These are phyloP conservation scores for Lepidocyrtinus sp. DNA, from an alignment of 2,888 invertebrate species.

Conservation along the genomic window DNA sequence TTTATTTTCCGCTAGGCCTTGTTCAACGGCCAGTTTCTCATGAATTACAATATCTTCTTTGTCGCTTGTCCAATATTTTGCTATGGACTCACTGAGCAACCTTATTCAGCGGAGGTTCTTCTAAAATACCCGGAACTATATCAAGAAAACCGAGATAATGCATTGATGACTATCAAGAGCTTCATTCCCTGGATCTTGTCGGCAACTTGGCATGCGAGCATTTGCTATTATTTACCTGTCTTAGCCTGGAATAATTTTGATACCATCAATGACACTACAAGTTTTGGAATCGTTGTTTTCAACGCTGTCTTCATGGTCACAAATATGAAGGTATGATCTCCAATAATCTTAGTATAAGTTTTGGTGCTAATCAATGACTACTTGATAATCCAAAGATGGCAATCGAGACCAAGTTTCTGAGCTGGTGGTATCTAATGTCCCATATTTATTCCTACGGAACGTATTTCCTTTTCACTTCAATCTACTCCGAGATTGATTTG, in stretches of 20 bases:
- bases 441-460: slow-evolving; percentile 76
- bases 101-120: slow-evolving; percentile 76
- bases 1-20: slow-evolving; percentile 76
- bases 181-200: slow-evolving; percentile 77
- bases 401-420: slow-evolving; percentile 78
- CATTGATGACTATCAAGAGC: slow-evolving; percentile 77
- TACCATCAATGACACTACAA: slow-evolving; percentile 73
- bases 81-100: slow-evolving; percentile 84
- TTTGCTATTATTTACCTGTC: slow-evolving; percentile 77
- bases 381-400: slow-evolving; percentile 73
- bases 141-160: slow-evolving; percentile 78
- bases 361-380: neutral
- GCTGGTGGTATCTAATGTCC: slow-evolving; percentile 75
- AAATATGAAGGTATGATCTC: slow-evolving; percentile 75
- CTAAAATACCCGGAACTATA: slow-evolving; percentile 81
- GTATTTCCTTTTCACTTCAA: slow-evolving; percentile 76
- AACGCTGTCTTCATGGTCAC: slow-evolving; percentile 77
- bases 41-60: slow-evolving; percentile 83
- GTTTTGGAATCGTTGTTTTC: slow-evolving; percentile 78
- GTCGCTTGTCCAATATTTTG: slow-evolving; percentile 83
- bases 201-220: slow-evolving; percentile 79
- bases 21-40: slow-evolving; percentile 79
- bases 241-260: slow-evolving; percentile 68
- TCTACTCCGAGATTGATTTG: slow-evolving; percentile 78
- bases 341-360: slow-evolving; percentile 14